Evolutionary conservation across 2,797 vertebrate species (phyloP).

Genomic region (Parotocinclus haroldoi): DNA sequence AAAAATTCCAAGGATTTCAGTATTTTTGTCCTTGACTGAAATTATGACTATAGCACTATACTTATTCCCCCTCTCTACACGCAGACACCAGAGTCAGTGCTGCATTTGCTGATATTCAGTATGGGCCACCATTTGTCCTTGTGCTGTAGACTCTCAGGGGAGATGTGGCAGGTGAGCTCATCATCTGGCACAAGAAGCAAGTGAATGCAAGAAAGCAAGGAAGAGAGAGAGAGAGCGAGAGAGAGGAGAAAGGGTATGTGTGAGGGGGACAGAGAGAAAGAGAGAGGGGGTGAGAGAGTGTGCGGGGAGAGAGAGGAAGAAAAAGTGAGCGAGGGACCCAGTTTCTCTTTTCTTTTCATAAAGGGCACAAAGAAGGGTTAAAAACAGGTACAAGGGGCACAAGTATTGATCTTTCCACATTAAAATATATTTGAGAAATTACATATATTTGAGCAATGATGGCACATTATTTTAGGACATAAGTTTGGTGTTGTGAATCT

Average conservation of each 20-base stretch:
- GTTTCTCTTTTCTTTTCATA: constrained; percentile 58
- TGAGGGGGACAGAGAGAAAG: constrained; percentile 41
- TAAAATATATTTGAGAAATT: constrained; percentile 18
- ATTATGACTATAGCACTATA: not conserved
- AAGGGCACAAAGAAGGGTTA: constrained; percentile 63
- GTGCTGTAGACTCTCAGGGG: constrained; percentile 61
- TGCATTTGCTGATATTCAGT: constrained; percentile 8
- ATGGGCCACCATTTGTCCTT: constrained; percentile 34
- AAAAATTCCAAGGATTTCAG: too few species aligned
- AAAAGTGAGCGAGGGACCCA: too few species aligned
- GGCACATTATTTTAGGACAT: too few species aligned
- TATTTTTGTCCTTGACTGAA: too few species aligned
- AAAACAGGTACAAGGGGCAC: constrained; percentile 40
- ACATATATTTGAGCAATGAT: not conserved
- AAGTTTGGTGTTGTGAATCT: too few species aligned
- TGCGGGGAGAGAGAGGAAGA: constrained; percentile 43
- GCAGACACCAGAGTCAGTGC: not conserved
- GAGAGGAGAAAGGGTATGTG: too few species aligned
- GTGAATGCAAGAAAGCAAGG: constrained; percentile 19
- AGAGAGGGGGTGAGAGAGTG: too few species aligned
- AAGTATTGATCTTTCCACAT: constrained; percentile 35
- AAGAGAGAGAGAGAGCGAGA: constrained; percentile 47
- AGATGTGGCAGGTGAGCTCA: constrained; percentile 59
- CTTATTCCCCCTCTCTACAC: not conserved
- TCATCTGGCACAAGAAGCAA: constrained; percentile 56